Evolutionary conservation across 1,140 invertebrate genomes (phyloP).

Genomic region (Drosophila kanapiae): DNA sequence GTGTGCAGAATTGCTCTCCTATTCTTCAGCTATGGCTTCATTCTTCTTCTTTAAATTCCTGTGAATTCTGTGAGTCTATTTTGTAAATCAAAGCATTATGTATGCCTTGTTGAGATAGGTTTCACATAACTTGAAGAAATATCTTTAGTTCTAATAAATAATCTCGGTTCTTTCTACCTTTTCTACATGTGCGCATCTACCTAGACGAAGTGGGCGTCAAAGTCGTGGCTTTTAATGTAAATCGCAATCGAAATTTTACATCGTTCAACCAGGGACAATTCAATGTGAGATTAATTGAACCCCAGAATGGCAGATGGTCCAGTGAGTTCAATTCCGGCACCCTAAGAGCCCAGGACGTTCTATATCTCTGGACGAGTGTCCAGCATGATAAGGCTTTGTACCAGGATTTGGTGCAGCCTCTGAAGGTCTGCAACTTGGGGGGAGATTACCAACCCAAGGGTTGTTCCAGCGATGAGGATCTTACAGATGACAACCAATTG

Average conservation of each 20-base stretch:
- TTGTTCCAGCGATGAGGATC: slow-evolving; percentile 27
- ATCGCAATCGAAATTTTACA: slow-evolving; percentile 73
- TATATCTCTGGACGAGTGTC: slow-evolving; percentile 75
- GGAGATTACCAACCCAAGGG: slow-evolving; percentile 44
- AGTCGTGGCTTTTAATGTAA: slow-evolving; percentile 76
- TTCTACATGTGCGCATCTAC: not conserved
- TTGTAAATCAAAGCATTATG: not conserved
- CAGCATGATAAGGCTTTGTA: slow-evolving; percentile 65
- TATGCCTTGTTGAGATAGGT: not conserved
- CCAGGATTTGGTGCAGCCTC: slow-evolving; percentile 39
- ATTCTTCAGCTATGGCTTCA: not conserved
- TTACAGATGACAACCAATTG: not conserved
- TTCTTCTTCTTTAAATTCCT: not conserved
- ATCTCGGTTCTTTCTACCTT: not conserved
- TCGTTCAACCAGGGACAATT: slow-evolving; percentile 68
- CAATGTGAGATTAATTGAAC: slow-evolving; percentile 36
- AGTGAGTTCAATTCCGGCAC: slow-evolving; percentile 43
- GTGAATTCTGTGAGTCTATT: not conserved
- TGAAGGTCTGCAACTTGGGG: slow-evolving; percentile 41
- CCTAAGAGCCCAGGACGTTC: slow-evolving; percentile 52
- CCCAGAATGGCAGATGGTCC: slow-evolving; percentile 55
- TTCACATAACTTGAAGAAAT: too few relatives aligned
- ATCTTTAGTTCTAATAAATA: not conserved
- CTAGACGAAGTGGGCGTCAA: slow-evolving; percentile 70
- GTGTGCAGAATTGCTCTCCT: not conserved